Conservation (phyloP, 2,797 vertebrate genomes). For the Rhadinocentrus ornatus region DNA sequence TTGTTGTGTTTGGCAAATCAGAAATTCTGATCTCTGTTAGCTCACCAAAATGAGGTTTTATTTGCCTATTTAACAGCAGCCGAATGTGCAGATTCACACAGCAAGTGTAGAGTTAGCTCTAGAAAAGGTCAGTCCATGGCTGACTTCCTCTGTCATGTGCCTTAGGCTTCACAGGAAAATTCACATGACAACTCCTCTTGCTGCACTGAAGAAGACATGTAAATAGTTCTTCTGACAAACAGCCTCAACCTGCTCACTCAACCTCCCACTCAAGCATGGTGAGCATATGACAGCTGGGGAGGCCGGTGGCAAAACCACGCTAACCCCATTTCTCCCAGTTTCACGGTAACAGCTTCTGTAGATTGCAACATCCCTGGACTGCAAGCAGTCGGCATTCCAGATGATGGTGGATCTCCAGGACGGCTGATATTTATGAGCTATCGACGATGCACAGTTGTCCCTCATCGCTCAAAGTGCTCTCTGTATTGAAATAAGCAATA, state of each 20-base stretch:
- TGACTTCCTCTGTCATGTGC: conserved; percentile 31
- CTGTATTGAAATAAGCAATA: conserved; percentile 63
- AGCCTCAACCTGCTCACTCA: conserved; percentile 51
- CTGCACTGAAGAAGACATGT: conserved; percentile 37
- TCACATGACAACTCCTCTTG: conserved; percentile 39
- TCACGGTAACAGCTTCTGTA: conserved; percentile 12
- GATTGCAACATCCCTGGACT: conserved; percentile 23
- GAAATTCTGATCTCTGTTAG: background rate
- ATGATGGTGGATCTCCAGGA: conserved; percentile 27
- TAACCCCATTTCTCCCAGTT: conserved; percentile 35
- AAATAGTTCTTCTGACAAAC: conserved; percentile 53
- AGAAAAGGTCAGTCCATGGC: conserved; percentile 46
- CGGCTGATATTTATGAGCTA: conserved; percentile 69
- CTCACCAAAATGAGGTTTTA: background rate
- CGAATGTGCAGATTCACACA: conserved; percentile 16
- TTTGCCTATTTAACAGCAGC: conserved; percentile 15
- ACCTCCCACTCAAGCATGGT: conserved; percentile 33
- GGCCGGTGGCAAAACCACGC: conserved; percentile 23
- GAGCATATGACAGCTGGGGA: conserved; percentile 23
- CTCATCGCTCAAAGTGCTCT: conserved; percentile 49
- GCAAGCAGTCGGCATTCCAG: conserved; percentile 12
- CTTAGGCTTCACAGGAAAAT: conserved; percentile 46
- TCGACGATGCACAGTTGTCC: conserved; percentile 58
- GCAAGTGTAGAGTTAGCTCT: conserved; percentile 2
- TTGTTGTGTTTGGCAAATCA: background rate